Base-by-base conservation (phyloP, 2,113 vertebrate genomes). In the Hippopotamus amphibius region DNA sequence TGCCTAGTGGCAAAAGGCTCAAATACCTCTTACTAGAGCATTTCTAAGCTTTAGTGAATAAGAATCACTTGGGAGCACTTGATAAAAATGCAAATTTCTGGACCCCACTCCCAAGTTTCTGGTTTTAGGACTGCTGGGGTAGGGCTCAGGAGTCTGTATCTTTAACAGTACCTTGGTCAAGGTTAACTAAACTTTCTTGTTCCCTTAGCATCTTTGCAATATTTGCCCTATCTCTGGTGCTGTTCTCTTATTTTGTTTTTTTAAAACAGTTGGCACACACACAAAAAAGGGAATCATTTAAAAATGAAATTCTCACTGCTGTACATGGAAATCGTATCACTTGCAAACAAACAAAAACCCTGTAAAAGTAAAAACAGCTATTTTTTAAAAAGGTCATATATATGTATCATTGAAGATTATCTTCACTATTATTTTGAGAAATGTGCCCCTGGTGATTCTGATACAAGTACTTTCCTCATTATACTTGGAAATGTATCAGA, bases 41-140 rank as follows among this genome's bases (percentile, higher is more conserved):
- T 86, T 85, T 72, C 43, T 96, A 43, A 92, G n/a, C 72, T 77
- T 90, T 71, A 57, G 66, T 85, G 24, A 90, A 19, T 93, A 79
- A 88, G 69, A 57, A 87, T 92, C 41, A 85, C 5, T 4, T 55
- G 87, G 41, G 37, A 72, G 0, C 4, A 80, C 1, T 63, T 71
- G 3, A 80, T 95, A 92, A 92, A 84, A 84, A 77, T 79, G 30
- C 59, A 76, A 61, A 87, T 63, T 95, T 85, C 30, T 43, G 37
- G 55, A 89, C 7, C 6, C 1, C 9, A n/a, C 7, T 63, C 17
- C 15, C 14, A 66, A 50, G 30, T 87, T 81, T 74, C 43, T 93
- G 46, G 21, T 83, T 83, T 84, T 50, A 83, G 77, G 21, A 94
- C 57, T 88, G 28, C 46, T 69, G 43, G 22, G 7, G 13, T 74